Conservation (phyloP, 2,888 invertebrate genomes). For the Punctoribates punctum region DNA sequence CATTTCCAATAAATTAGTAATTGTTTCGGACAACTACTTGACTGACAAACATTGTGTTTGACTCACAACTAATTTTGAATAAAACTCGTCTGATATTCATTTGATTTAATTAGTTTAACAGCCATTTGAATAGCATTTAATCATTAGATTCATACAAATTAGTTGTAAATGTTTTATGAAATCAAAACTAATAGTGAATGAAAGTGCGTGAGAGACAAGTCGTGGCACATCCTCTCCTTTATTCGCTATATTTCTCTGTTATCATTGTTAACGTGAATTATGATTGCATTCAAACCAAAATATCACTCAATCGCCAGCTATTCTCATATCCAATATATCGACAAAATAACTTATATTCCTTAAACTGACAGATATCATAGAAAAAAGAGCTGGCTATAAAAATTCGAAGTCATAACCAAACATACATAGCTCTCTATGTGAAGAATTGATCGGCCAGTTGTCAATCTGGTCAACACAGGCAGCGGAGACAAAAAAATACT, state of each 20-base stretch:
- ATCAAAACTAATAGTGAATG: conserved; percentile 1
- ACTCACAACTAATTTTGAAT: background rate
- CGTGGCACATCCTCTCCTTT: background rate
- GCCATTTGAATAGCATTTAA: background rate
- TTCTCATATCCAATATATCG: background rate
- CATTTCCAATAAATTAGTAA: background rate
- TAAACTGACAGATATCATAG: conserved; percentile 11
- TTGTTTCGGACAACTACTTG: background rate
- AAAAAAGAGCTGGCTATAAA: background rate
- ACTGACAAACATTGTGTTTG: background rate
- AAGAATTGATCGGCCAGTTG: conserved; percentile 8
- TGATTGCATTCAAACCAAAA: conserved; percentile 9
- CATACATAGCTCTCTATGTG: background rate
- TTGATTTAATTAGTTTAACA: too few relatives aligned
- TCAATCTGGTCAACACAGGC: conserved; percentile 4
- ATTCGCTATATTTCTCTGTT: background rate
- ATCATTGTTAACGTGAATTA: conserved; percentile 20
- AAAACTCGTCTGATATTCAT: too few relatives aligned
- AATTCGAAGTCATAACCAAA: background rate
- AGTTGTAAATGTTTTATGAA: background rate
- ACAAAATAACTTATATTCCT: conserved; percentile 19
- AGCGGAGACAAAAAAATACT: background rate
- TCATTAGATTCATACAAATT: background rate
- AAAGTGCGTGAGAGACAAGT: conserved; percentile 18
- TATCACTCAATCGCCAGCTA: background rate